Conservation (phyloP, 1,140 invertebrate species). For the Oedothorax gibbosus region DNA sequence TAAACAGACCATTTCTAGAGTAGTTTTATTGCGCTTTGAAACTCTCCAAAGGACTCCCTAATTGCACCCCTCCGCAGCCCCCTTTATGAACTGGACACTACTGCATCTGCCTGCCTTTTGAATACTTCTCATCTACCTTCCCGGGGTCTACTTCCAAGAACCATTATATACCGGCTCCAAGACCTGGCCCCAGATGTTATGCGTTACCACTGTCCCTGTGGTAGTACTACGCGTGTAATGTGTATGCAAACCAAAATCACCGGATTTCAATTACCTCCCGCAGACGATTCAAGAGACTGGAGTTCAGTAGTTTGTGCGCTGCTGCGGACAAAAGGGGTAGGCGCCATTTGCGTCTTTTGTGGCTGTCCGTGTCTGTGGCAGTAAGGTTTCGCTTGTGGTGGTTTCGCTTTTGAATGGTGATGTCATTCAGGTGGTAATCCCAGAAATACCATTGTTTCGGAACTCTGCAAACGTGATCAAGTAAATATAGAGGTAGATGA, state of each 20-base stretch:
- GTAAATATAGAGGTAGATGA: no score
- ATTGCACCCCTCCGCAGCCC: slow-evolving; percentile 31
- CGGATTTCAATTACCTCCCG: slow-evolving; percentile 37
- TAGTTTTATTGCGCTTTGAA: slow-evolving; percentile 35
- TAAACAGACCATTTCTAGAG: slow-evolving; percentile 30
- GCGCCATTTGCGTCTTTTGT: slow-evolving; percentile 3
- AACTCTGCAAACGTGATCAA: no score
- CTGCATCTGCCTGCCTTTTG: slow-evolving; percentile 30
- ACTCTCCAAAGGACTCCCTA: slow-evolving; percentile 25
- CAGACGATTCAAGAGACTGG: slow-evolving; percentile 11
- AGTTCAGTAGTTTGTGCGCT: background rate
- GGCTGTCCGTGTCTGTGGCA: background rate
- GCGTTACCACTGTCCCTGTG: no score
- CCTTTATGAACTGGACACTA: background rate
- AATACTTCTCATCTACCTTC: slow-evolving; percentile 28
- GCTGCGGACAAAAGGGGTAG: slow-evolving; percentile 11
- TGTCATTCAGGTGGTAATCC: slow-evolving; percentile 37
- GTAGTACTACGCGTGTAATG: no score
- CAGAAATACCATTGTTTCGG: slow-evolving; percentile 6
- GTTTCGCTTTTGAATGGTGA: slow-evolving; percentile 45
- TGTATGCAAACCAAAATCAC: slow-evolving; percentile 31
- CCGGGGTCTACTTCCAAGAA: background rate
- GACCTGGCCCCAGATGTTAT: slow-evolving; percentile 11
- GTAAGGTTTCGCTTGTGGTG: slow-evolving; percentile 11
- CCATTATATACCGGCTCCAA: slow-evolving; percentile 22